A percentile compares a stretch with the other conserved stretches of the same genome.
Conservation (phyloP, 37 sponge, comb jelly and placozoan genomes). For the Tethya wilhelma region DNA sequence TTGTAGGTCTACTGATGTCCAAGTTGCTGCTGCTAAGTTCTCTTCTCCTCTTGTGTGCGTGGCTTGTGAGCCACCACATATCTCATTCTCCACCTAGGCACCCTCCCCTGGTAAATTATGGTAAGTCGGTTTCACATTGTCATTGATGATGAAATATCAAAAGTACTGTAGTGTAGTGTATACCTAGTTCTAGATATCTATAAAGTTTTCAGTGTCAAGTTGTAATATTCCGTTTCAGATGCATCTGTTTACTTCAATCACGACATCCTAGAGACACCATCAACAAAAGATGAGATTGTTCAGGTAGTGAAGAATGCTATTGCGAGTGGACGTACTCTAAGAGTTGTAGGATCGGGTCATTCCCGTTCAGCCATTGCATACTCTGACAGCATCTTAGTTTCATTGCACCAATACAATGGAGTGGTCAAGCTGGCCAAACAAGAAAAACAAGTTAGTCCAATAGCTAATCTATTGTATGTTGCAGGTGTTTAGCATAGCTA, state of each 20-base stretch:
- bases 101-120: constrained; percentile 15
- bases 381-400: constrained; percentile 51
- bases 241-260: constrained; percentile 37
- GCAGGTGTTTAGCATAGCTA: neutral
- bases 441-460: constrained; percentile 12
- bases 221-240: constrained; percentile 21
- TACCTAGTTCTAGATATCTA: neutral
- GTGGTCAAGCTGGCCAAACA: constrained; percentile 35
- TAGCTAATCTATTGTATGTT: neutral
- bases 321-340: constrained; percentile 33
- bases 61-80: too few species aligned
- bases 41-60: too few species aligned
- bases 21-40: too few species aligned
- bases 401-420: constrained; percentile 64
- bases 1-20: too few species aligned
- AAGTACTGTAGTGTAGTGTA: too few species aligned
- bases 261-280: constrained; percentile 14
- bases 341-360: constrained; percentile 74
- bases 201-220: neutral
- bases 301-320: constrained; percentile 37
- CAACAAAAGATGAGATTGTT: constrained; percentile 56
- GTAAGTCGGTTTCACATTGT: neutral
- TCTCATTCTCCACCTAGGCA: neutral
- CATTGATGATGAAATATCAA: neutral
- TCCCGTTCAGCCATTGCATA: constrained; percentile 63